A percentile compares a stretch with the other conserved stretches of the same genome.
These are phyloP conservation scores for Hypotaenidia philippensis DNA, from an alignment of 2,797 vertebrate species.

Conservation along the genomic window DNA sequence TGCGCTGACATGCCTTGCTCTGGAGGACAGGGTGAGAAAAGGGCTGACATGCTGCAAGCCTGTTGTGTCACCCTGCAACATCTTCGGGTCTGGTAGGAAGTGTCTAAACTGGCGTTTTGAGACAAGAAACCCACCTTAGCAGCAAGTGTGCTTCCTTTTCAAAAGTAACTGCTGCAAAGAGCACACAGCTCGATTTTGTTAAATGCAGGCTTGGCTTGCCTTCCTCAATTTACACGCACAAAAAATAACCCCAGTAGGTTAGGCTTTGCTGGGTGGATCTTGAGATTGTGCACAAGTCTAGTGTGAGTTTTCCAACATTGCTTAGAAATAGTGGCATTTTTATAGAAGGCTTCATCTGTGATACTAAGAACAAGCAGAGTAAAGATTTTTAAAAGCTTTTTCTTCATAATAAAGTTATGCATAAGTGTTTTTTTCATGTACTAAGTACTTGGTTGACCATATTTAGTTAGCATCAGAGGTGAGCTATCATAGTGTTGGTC, in stretches of 20 bases:
- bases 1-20: accelerated
- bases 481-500: not conserved
- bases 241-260: not conserved
- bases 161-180: not conserved
- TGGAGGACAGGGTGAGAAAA: not conserved
- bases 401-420: not conserved
- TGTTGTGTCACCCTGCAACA: not conserved
- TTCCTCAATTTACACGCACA: not conserved
- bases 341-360: not conserved
- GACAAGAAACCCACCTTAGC: not conserved
- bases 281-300: not conserved
- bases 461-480: not conserved
- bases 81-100: not conserved
- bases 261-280: not conserved
- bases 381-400: not conserved
- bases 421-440: not conserved
- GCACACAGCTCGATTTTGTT: not conserved
- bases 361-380: not conserved
- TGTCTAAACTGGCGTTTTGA: not conserved
- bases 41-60: not conserved
- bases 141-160: not conserved
- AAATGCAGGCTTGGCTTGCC: not conserved
- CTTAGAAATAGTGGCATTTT: not conserved
- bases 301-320: accelerated
- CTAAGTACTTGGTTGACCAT: not conserved